Base-by-base conservation (phyloP, 2,113 vertebrate species). In the Pimephales promelas region DNA sequence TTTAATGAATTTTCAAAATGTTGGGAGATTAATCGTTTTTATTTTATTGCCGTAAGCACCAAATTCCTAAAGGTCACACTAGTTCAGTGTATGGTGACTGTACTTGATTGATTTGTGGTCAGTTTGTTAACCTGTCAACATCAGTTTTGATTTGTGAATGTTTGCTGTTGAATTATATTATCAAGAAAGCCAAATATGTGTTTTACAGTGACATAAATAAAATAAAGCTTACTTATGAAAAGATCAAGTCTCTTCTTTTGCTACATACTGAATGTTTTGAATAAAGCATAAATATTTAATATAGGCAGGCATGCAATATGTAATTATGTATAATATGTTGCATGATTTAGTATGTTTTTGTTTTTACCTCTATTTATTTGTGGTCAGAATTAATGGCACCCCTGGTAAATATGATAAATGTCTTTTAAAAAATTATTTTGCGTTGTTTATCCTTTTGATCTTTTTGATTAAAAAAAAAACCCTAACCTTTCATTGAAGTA, bases 221-320 rank as follows among this genome's bases (percentile, higher is more conserved):
- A 79, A 64, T 79, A 79, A 79, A 79, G n/a, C n/a, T 3, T 77
- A 34, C 47, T 31, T 40, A 45, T 79, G 34, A 79, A 79, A 62
- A 26, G 3, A 20, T 26, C 43, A 36, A 31, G 77, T 28, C 16
- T 79, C 59, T 66, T 26, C 2, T 40, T 59, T 36, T 59, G 34
- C 43, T 22, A 7, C 3, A 20, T 36, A 7, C 10, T 20, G 18
- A 56, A 20, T 26, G 31, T 24, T 61, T 72, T 45, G 9, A 47
- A 16, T 3, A 14, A 24, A 16, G 7, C 28, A 47, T 52, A 10
- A 28, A 31, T 74, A 40, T 40, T 40, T 40, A 26, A 26, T 24
- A 13, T 14, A 24, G n/a, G 22, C 40, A 24, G n/a, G 22, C 40
- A 11, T 72, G n/a, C 22, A 68, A 22, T 68, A 36, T 1, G 31